phyloP scores from a whole-genome alignment of 2,113 vertebrate genomes.

The Gallinago jamesoni region DNA sequence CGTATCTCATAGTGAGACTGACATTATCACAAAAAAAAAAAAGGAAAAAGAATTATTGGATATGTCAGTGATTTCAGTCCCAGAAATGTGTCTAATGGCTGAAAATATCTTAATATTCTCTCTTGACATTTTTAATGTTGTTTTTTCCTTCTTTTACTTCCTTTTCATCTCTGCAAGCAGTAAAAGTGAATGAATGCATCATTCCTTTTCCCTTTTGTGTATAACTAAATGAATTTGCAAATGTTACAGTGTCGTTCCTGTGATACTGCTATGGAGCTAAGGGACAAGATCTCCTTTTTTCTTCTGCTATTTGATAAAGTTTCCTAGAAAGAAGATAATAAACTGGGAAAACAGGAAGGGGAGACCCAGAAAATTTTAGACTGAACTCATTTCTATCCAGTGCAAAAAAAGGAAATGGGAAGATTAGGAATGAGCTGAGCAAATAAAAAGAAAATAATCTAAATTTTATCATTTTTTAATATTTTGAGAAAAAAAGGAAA shows the following conservation, averaged over 20 bases:
- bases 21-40: background rate
- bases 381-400: background rate
- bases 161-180: background rate
- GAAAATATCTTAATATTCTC: background rate
- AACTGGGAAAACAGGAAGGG: fast-evolving
- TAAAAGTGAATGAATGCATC: background rate
- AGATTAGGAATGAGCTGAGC: background rate
- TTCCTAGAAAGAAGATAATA: background rate
- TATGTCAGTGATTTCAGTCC: no score
- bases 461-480: background rate
- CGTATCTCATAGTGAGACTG: fast-evolving
- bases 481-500: background rate
- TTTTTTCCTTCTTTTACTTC: background rate
- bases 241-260: background rate
- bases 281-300: background rate
- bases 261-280: background rate
- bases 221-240: background rate
- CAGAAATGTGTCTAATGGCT: background rate
- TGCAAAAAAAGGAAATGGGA: background rate
- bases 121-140: background rate
- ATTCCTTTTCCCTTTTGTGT: background rate
- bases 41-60: background rate
- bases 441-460: background rate
- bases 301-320: background rate
- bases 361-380: background rate